Percentiles rank a stretch among this genome's conserved stretches.
Conservation (phyloP, 1,140 invertebrate genomes). For the Pogonus chalceus region DNA sequence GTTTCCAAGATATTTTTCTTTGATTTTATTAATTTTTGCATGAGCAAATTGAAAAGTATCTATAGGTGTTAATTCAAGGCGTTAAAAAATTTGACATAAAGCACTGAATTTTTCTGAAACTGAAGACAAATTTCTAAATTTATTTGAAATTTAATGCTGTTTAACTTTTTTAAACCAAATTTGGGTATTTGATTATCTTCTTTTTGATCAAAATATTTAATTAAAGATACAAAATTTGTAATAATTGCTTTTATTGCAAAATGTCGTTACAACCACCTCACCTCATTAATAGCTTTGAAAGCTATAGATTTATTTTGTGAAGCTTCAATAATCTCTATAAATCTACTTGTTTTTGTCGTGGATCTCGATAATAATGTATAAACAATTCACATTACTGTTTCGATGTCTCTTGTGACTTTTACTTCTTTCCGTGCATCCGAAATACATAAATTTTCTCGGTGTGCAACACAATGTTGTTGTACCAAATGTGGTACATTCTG, state of each 20-base stretch:
- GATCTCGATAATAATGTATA: not conserved
- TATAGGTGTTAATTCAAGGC: not conserved
- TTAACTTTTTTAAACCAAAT: too few relatives aligned
- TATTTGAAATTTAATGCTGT: not conserved
- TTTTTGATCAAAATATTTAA: not conserved
- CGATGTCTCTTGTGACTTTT: not conserved
- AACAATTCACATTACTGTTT: not conserved
- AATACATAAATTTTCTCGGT: constrained; percentile 1
- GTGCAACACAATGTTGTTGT: constrained; percentile 2
- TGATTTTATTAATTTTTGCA: not conserved
- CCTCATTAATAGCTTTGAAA: not conserved
- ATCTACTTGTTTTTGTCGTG: not conserved
- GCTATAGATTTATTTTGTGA: not conserved
- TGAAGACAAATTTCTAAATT: not conserved
- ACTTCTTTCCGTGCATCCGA: constrained; percentile 4
- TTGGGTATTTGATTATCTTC: not conserved
- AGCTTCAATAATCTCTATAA: not conserved
- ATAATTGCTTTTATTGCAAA: not conserved
- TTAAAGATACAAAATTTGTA: not conserved
- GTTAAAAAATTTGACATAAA: not conserved
- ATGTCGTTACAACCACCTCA: not conserved
- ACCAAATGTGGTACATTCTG: constrained; percentile 1
- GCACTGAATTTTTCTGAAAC: not conserved
- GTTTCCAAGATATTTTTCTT: not conserved
- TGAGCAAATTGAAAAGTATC: not conserved